Percentiles rank a stretch among this genome's conserved stretches.
phyloP scores from a whole-genome alignment of 2,888 invertebrate genomes.

The Cryptus armator region DNA sequence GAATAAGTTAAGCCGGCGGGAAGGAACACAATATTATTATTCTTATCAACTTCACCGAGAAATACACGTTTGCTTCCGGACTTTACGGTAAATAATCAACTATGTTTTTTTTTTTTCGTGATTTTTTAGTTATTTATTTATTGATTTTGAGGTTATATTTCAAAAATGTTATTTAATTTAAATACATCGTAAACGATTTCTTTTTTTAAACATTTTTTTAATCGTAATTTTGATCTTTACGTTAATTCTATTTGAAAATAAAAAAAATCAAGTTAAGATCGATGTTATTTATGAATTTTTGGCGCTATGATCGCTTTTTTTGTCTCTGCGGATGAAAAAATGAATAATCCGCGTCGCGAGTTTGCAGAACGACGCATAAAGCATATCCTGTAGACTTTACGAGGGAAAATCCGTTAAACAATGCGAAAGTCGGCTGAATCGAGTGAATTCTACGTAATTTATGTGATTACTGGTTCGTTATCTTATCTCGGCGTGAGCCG shows the following conservation, averaged over 20 bases:
- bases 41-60: not conserved
- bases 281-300: too few relatives aligned
- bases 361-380: not conserved
- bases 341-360: not conserved
- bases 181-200: too few relatives aligned
- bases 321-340: not conserved
- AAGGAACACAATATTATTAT: slow-evolving; percentile 18
- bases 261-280: too few relatives aligned
- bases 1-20: slow-evolving; percentile 41
- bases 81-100: not conserved
- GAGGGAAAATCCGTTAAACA: slow-evolving; percentile 34
- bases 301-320: not conserved
- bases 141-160: not conserved
- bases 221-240: too few relatives aligned
- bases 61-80: not conserved
- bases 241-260: too few relatives aligned
- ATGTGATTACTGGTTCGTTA: slow-evolving; percentile 42
- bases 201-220: too few relatives aligned
- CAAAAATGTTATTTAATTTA: too few relatives aligned
- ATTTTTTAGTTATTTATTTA: not conserved
- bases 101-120: not conserved
- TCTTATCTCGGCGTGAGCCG: slow-evolving; percentile 59
- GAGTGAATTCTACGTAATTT: slow-evolving; percentile 36
- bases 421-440: slow-evolving; percentile 23
- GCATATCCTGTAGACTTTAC: not conserved